Conservation (phyloP, 2,888 invertebrate species). For the Stomorhina lunata region DNA sequence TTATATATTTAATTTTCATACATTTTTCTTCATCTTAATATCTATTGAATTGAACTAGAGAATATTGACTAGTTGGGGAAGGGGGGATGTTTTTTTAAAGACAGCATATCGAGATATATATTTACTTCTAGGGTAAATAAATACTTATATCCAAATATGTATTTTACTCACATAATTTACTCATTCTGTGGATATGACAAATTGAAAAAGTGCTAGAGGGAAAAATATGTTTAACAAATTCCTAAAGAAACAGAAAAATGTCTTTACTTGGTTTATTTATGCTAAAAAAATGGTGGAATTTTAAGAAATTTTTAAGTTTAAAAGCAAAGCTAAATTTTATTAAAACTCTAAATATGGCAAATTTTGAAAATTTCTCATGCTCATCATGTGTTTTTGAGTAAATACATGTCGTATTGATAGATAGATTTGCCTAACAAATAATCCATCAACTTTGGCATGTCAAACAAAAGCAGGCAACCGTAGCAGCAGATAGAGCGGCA, state of each 20-base stretch:
- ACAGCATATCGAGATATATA: no score
- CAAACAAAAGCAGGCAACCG: not conserved
- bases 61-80: no score
- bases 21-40: not conserved
- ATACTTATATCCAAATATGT: no score
- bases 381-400: not conserved
- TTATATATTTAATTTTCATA: not conserved
- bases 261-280: no score
- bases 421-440: constrained; percentile 46
- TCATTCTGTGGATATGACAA: no score
- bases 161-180: no score
- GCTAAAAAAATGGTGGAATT: no score
- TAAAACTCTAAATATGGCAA: not conserved
- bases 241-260: no score
- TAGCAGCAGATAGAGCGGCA: not conserved
- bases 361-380: not conserved
- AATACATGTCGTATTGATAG: constrained; percentile 27
- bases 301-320: not conserved
- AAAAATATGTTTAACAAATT: no score
- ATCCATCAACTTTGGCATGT: constrained; percentile 42
- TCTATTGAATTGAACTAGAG: not conserved
- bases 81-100: no score
- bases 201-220: no score
- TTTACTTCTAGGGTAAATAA: no score
- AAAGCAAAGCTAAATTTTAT: constrained; percentile 15